Evolutionary conservation across 2,113 vertebrate genomes (phyloP), one percentile per base, ranked within the genome.

Genomic region (Apodemus sylvaticus): DNA sequence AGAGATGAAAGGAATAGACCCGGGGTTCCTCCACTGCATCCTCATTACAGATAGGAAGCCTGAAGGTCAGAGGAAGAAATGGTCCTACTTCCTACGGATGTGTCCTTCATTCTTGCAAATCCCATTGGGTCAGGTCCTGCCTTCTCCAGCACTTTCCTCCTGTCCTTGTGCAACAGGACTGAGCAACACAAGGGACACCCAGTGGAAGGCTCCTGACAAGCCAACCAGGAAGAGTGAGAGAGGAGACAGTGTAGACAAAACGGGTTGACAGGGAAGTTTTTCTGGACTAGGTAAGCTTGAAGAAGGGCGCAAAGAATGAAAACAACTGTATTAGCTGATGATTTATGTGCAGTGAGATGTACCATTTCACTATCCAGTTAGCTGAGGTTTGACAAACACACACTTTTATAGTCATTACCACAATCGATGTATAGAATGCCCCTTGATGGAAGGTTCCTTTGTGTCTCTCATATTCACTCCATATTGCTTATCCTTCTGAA

Each of bases 11-110:
- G 74, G 64, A n/a, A 94, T 8, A 77, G 55, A 39, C 5, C 64
- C 64, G 66, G 26, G 78, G 66, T 64, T 36, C 45, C 85, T 73
- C 53, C 10, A 12, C 20, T 60, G 79, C 88, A 29, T n/a, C 83
- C 45, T 79, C 51, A 31, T 31, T 45, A 76, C 64, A 77, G 60
- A 93, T 8, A 78, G 83, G 70, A 86, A 95, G 86, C 88, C 91
- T 86, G 82, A 92, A 89, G 85, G 79, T 94, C 93, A 79, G 48
- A 92, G 88, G 79, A 90, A 94, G 68, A 79, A 83, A 34, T 91
- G 88, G 81, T 74, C 13, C 88, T 87, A 11, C 55, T 93, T 94
- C 83, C 88, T 94, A 64, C 66, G 55, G 53, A 82, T 31, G 60
- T 93, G n/a, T 90, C 64, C 79, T 26, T 60, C 88, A n/a, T 53